phyloP scores from a whole-genome alignment of 2,797 vertebrate species.

The Notolabrus celidotus region DNA sequence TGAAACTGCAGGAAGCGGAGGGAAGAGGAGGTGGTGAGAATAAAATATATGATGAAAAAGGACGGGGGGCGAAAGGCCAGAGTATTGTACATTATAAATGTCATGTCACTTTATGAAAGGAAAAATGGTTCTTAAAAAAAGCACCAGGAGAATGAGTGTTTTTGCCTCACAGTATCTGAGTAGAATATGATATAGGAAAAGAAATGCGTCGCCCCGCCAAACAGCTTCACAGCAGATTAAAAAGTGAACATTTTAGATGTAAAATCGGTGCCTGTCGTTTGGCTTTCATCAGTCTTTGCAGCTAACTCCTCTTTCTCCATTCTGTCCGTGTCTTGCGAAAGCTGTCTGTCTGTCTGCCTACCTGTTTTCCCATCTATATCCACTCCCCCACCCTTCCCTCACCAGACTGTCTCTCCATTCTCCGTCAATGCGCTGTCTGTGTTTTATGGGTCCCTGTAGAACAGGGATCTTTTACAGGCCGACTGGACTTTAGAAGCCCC shows the following conservation, averaged over 20 bases:
- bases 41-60: constrained; percentile 57
- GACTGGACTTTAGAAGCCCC: constrained; percentile 86
- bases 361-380: constrained; percentile 58
- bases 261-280: constrained; percentile 21
- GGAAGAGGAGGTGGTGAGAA: constrained; percentile 27
- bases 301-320: constrained; percentile 18
- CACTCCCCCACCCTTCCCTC: constrained; percentile 39
- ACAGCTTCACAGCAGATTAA: constrained; percentile 12
- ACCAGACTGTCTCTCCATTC: constrained; percentile 56
- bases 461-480: constrained; percentile 87
- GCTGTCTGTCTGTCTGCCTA: constrained; percentile 38
- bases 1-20: constrained; percentile 75
- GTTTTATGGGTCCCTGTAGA: constrained; percentile 86
- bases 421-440: constrained; percentile 72
- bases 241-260: constrained; percentile 10
- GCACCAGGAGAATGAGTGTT: background rate
- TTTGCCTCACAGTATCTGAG: background rate
- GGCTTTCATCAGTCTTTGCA: constrained; percentile 21
- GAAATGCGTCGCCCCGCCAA: constrained; percentile 17
- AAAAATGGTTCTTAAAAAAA: constrained; percentile 35
- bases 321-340: constrained; percentile 41
- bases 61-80: constrained; percentile 30
- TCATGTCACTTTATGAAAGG: constrained; percentile 69
- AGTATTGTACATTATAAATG: constrained; percentile 79
- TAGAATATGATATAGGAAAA: constrained; percentile 7